Conservation (phyloP, 2,888 invertebrate genomes). For the Drosophila glabriapex region DNA sequence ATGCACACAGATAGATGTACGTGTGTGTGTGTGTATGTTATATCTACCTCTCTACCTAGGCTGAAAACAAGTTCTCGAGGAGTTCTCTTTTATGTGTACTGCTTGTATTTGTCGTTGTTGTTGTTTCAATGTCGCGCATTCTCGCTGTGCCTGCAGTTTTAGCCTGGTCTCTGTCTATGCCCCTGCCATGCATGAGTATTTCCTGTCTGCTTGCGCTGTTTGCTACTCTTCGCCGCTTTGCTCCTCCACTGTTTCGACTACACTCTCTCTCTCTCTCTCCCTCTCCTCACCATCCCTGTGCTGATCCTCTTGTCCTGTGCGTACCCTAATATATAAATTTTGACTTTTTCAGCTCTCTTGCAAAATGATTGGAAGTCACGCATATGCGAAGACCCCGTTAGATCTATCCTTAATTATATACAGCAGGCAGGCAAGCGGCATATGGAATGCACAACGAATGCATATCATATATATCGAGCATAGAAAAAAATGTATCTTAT, state of each 20-base stretch:
- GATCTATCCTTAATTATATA: slow-evolving; percentile 68
- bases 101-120: slow-evolving; percentile 18
- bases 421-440: slow-evolving; percentile 8
- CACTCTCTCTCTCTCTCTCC: neutral
- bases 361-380: slow-evolving; percentile 68
- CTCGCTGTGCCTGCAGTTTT: slow-evolving; percentile 39
- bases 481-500: neutral
- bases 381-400: slow-evolving; percentile 63
- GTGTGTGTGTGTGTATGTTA: slow-evolving; percentile 8
- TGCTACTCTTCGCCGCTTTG: neutral
- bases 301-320: slow-evolving; percentile 43
- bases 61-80: slow-evolving; percentile 57
- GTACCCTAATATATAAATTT: slow-evolving; percentile 66
- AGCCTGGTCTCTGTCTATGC: slow-evolving; percentile 33
- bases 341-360: slow-evolving; percentile 53
- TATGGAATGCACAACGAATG: neutral
- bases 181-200: slow-evolving; percentile 54
- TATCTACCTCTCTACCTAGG: slow-evolving; percentile 52
- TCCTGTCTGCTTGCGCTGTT: slow-evolving; percentile 38
- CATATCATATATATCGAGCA: slow-evolving; percentile 14
- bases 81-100: slow-evolving; percentile 27
- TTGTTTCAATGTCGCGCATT: slow-evolving; percentile 53
- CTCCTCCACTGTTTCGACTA: neutral
- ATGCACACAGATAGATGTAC: neutral
- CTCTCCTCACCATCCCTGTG: neutral